These are phyloP conservation scores for Actinopyga echinites DNA, from an alignment of 53 echinoderm and acorn worm genomes.

Conservation along the genomic window DNA sequence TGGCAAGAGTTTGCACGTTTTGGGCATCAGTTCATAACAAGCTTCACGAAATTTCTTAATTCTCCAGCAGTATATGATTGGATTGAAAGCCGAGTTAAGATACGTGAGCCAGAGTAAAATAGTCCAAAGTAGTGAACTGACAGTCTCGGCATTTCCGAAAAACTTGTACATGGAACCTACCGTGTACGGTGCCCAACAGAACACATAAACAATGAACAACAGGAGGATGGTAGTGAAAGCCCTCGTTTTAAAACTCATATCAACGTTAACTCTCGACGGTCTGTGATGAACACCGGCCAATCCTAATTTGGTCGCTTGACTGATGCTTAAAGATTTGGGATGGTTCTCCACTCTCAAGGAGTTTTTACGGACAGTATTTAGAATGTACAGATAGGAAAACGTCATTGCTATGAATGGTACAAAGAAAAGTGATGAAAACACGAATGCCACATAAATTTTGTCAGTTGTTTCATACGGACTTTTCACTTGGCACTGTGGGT, in stretches of 20 bases:
- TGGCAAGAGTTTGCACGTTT: conserved; percentile 89
- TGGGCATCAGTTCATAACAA: conserved; percentile 90
- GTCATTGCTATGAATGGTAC: conserved; percentile 86
- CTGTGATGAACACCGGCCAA: conserved; percentile 75
- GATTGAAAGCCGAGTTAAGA: conserved; percentile 96
- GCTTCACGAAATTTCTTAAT: conserved; percentile 99
- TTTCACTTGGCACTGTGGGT: conserved; percentile 75
- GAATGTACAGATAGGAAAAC: conserved; percentile 89
- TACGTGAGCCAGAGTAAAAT: conserved; percentile 85
- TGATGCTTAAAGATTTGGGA: conserved; percentile 91
- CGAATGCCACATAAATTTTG: conserved; percentile 64
- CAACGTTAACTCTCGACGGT: conserved; percentile 88
- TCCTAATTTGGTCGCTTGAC: conserved; percentile 94
- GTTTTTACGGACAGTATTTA: conserved; percentile 96
- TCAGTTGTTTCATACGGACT: conserved; percentile 34
- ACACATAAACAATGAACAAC: conserved; percentile 85
- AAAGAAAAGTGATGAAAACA: conserved; percentile 78
- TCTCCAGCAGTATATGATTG: conserved; percentile 98
- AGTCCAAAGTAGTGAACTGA: conserved; percentile 54
- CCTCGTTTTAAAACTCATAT: conserved; percentile 98
- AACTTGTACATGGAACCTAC: conserved; percentile 49
- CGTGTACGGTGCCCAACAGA: conserved; percentile 95
- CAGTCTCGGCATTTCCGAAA: conserved; percentile 12
- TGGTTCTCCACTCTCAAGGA: conserved; percentile 91
- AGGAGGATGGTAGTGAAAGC: conserved; percentile 98